Evolutionary conservation across 2,888 invertebrate species (phyloP).

Genomic region (Harpagoxenus sublaevis): DNA sequence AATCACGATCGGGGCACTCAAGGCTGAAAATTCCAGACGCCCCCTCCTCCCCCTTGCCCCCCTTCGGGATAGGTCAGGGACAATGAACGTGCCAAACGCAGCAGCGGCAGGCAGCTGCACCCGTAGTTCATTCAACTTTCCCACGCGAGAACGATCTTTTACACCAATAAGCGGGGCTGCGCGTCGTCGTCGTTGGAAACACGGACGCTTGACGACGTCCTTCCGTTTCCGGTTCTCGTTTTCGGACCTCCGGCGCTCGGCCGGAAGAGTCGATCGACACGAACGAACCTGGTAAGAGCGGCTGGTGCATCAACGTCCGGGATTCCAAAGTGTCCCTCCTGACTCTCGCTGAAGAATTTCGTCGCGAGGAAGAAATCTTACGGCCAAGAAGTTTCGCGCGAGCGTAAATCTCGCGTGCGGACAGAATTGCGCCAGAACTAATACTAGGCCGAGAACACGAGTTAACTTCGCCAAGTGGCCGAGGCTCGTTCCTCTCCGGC

Average conservation of each 20-base stretch:
- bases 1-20: slow-evolving; percentile 48
- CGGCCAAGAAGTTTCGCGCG: not conserved
- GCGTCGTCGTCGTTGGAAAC: not conserved
- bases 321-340: not conserved
- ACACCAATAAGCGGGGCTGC: not conserved
- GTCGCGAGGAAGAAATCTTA: not conserved
- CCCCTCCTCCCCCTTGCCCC: not conserved
- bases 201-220: not conserved
- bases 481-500: slow-evolving; percentile 63
- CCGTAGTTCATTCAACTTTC: slow-evolving; percentile 42
- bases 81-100: slow-evolving; percentile 55
- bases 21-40: slow-evolving; percentile 54
- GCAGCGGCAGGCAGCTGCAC: slow-evolving; percentile 33
- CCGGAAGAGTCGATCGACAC: slow-evolving; percentile 12
- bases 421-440: slow-evolving; percentile 58
- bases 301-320: slow-evolving; percentile 10
- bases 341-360: not conserved
- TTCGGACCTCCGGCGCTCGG: not conserved
- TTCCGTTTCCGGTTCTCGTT: slow-evolving; percentile 22
- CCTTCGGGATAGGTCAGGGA: slow-evolving; percentile 51
- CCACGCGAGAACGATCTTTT: slow-evolving; percentile 20
- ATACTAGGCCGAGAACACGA: slow-evolving; percentile 67
- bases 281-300: slow-evolving; percentile 33
- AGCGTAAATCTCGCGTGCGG: slow-evolving; percentile 20
- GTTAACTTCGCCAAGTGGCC: slow-evolving; percentile 67